These are phyloP conservation scores for Tenthredo livida DNA, from an alignment of 2,888 invertebrate genomes.

Conservation along the genomic window DNA sequence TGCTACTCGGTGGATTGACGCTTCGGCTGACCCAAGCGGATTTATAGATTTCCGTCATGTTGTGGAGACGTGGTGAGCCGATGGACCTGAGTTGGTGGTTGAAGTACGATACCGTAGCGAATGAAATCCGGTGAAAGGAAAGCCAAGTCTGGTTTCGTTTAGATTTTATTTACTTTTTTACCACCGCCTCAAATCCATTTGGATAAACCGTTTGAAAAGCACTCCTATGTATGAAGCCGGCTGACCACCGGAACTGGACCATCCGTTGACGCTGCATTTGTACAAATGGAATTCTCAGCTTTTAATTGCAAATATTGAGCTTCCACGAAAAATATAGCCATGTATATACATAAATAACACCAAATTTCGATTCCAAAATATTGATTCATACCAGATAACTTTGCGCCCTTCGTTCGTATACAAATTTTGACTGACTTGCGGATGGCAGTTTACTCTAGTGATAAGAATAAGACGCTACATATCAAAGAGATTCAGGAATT, in stretches of 20 bases:
- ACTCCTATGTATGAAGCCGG: neutral
- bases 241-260: conserved; percentile 25
- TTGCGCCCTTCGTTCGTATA: neutral
- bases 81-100: neutral
- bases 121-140: conserved; percentile 3
- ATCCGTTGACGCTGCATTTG: neutral
- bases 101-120: neutral
- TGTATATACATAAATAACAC: neutral
- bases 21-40: conserved; percentile 10
- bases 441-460: neutral
- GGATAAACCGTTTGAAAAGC: conserved; percentile 26
- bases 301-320: neutral
- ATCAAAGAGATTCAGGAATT: too few species aligned
- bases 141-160: conserved; percentile 4
- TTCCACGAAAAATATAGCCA: neutral
- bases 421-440: neutral
- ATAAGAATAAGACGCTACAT: neutral
- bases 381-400: neutral
- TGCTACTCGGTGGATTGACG: conserved; percentile 15
- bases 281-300: neutral
- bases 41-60: conserved; percentile 35
- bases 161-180: conserved; percentile 7
- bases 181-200: conserved; percentile 15
- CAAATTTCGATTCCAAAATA: neutral
- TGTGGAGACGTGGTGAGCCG: neutral